phyloP scores from a whole-genome alignment of 2,113 vertebrate species.

The Phalacrocorax brasilianus region DNA sequence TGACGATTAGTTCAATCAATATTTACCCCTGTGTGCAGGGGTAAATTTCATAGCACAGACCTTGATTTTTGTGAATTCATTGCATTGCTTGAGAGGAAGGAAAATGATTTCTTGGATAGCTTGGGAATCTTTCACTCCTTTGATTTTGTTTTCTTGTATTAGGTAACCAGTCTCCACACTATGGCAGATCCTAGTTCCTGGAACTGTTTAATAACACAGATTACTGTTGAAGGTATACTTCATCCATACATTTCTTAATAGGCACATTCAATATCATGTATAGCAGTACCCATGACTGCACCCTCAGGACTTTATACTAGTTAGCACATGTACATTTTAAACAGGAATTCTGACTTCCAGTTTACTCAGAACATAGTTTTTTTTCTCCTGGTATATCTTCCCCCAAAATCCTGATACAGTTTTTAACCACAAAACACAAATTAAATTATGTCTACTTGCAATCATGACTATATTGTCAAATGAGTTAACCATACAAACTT shows the following conservation, averaged over 20 bases:
- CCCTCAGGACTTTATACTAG: background rate
- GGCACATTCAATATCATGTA: background rate
- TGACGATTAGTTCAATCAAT: constrained; percentile 77
- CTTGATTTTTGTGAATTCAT: constrained; percentile 62
- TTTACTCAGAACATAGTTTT: background rate
- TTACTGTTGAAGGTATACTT: constrained; percentile 18
- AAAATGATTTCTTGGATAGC: constrained; percentile 59
- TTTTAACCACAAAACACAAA: background rate
- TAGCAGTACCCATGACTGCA: background rate
- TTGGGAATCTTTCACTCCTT: constrained; percentile 17
- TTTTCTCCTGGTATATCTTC: background rate
- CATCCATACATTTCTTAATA: background rate
- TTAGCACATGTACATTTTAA: background rate
- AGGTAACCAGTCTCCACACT: background rate
- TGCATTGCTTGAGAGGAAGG: constrained; percentile 47
- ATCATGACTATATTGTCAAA: background rate
- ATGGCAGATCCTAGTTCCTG: background rate
- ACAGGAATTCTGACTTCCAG: background rate
- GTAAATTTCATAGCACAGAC: constrained; percentile 46
- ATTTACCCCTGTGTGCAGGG: constrained; percentile 68
- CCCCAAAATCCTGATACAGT: background rate
- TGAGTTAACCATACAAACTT: background rate
- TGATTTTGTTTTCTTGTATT: constrained; percentile 7
- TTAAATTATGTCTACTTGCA: background rate
- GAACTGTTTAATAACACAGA: background rate